These are phyloP conservation scores for Manacus vitellinus DNA, from an alignment of 2,113 vertebrate species.

Conservation along the genomic window DNA sequence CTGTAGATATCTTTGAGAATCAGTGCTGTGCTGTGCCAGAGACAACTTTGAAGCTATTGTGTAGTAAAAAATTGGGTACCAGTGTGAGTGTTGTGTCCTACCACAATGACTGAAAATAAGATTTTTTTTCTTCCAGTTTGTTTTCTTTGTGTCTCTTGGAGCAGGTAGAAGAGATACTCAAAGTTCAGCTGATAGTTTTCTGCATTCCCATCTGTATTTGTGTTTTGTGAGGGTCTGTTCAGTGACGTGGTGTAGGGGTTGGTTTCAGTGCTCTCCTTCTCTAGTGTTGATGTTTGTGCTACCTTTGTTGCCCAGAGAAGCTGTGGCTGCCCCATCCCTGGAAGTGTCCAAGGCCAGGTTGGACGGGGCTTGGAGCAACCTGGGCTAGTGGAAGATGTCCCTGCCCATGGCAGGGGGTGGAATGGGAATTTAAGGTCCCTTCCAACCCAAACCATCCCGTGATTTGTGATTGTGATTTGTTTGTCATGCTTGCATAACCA, in stretches of 20 bases:
- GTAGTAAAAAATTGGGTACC: background rate
- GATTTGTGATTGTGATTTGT: background rate
- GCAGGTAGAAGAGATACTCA: background rate
- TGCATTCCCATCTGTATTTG: fast-evolving
- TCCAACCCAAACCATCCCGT: background rate
- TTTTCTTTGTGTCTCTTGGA: background rate
- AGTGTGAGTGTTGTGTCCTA: background rate
- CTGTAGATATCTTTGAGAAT: background rate
- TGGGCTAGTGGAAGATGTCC: background rate
- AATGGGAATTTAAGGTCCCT: background rate
- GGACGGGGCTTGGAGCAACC: background rate
- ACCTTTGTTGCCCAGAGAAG: background rate
- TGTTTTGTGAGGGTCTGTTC: background rate
- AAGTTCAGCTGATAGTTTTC: background rate
- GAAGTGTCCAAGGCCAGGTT: background rate
- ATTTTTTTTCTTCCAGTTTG: background rate
- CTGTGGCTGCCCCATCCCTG: background rate
- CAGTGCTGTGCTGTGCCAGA: background rate
- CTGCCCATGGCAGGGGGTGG: background rate
- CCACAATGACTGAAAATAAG: background rate
- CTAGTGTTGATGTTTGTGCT: fast-evolving
- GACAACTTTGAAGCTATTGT: background rate
- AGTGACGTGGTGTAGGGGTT: fast-evolving
- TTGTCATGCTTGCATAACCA: fast-evolving
- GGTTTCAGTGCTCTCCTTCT: background rate